Base-by-base conservation (phyloP, 2,888 invertebrate species). In the Drosophila aldrichi region DNA sequence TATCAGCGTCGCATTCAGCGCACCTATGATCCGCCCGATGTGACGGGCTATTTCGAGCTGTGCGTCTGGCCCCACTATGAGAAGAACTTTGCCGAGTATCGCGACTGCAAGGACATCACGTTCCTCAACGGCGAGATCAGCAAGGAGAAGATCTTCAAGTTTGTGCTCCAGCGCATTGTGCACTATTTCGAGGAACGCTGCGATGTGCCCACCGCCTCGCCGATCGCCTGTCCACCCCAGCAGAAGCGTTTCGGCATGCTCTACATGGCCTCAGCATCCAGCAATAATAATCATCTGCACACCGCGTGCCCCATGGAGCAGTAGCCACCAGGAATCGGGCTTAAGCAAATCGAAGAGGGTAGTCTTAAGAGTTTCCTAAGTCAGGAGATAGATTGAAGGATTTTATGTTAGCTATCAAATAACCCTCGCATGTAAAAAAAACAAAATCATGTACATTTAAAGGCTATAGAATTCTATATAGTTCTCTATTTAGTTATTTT, bases 21-120 rank as follows among this genome's bases (percentile, higher is more conserved):
- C 40, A 92, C 94, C n/a, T 98, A 98, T 91, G 95, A 96, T 59
- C 98, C 98, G 22, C 96, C 98, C 1, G 98, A 98, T 72, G 90
- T 96, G 2, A 95, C 95, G 0, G 97, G 97, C 0, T 98, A 98
- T 94, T 98, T 98, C 93, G 97, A 98, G 49, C 93, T 93, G 77
- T 95, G 96, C 90, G 97, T 96, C n/a, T 98, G 98, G 98, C 98
- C 98, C 12, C 81, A n/a, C 95, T 97, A 98, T 91, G 87, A 95
- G 65, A 93, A 93, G 81, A 94, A 96, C 82, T 92, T 94, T 43
- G 80, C 92, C 25, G 94, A 94, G 83, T 91, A 92, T 60, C 88
- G 91, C 6, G 91, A 91, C 5, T 88, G 91, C 40, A 91, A 92
- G 62, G 93, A 93, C 58, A 88, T 93, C 4, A 90, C 89, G 9